These are phyloP conservation scores for Agrotis segetum DNA, from an alignment of 2,888 invertebrate species.

Conservation along the genomic window DNA sequence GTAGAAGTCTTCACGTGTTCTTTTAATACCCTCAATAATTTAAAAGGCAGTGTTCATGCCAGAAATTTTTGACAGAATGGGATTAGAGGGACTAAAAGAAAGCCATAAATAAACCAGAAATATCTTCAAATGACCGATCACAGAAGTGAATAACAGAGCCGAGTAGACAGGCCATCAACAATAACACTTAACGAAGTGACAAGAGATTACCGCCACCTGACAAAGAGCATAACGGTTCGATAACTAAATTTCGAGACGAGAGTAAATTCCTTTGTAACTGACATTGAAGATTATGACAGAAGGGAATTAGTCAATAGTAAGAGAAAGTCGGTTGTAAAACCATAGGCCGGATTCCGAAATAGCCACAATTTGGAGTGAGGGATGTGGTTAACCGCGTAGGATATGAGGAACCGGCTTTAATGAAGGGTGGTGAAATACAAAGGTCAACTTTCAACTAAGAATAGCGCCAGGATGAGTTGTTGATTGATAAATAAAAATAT, in stretches of 20 bases:
- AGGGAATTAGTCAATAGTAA: constrained; percentile 5
- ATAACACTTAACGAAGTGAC: constrained; percentile 66
- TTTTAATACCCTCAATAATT: background rate
- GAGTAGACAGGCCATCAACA: constrained; percentile 26
- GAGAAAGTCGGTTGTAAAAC: constrained; percentile 23
- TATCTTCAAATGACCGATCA: constrained; percentile 19
- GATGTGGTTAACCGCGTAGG: constrained; percentile 24
- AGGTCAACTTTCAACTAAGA: background rate
- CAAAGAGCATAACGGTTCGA: constrained; percentile 11
- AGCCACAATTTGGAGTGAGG: background rate
- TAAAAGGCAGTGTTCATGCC: background rate
- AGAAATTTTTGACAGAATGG: background rate
- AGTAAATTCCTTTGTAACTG: constrained; percentile 34
- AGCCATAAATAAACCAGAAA: background rate
- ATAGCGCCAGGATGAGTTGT: background rate
- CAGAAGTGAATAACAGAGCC: background rate
- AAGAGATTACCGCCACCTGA: constrained; percentile 53
- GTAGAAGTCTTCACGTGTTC: background rate
- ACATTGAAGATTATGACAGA: constrained; percentile 16
- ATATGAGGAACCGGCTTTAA: constrained; percentile 1
- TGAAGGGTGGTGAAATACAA: constrained; percentile 1
- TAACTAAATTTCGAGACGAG: constrained; percentile 30
- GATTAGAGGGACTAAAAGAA: background rate
- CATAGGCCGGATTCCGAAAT: constrained; percentile 12
- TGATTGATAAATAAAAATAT: background rate